phyloP scores from a whole-genome alignment of 2,797 vertebrate genomes.

The Erithacus rubecula region DNA sequence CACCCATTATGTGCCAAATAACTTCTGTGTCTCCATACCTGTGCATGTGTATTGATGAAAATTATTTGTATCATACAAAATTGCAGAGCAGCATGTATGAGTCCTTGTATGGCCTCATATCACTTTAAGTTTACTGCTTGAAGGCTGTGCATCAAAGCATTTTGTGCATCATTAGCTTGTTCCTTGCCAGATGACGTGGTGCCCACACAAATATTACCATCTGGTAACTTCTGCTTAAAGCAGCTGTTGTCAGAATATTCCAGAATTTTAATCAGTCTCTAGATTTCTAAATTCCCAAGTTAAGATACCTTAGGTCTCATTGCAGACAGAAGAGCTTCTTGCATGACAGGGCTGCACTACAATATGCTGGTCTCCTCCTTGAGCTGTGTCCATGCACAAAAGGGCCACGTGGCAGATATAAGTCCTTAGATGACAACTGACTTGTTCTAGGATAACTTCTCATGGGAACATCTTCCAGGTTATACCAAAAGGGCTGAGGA shows the following conservation, averaged over 20 bases:
- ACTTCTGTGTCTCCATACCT: background rate
- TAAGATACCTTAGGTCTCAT: background rate
- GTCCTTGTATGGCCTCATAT: background rate
- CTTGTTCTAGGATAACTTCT: background rate
- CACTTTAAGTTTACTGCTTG: constrained; percentile 18
- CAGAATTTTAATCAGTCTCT: constrained; percentile 27
- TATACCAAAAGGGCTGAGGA: background rate
- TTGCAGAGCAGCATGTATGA: background rate
- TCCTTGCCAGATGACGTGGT: constrained; percentile 39
- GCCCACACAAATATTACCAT: constrained; percentile 61
- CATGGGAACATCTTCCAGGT: background rate
- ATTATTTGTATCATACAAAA: background rate
- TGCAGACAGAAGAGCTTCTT: background rate
- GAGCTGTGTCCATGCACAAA: background rate
- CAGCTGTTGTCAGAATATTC: constrained; percentile 46
- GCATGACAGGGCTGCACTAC: background rate
- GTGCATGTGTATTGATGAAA: background rate
- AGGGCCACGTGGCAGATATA: background rate
- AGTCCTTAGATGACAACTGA: background rate
- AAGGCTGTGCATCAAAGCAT: constrained; percentile 30
- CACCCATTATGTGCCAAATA: background rate
- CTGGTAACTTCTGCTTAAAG: constrained; percentile 61
- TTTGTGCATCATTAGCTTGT: constrained; percentile 50
- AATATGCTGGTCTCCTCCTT: background rate
- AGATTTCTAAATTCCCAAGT: constrained; percentile 18